Conservation (phyloP, 2,113 vertebrate genomes). For the Pseudopipra pipra region DNA sequence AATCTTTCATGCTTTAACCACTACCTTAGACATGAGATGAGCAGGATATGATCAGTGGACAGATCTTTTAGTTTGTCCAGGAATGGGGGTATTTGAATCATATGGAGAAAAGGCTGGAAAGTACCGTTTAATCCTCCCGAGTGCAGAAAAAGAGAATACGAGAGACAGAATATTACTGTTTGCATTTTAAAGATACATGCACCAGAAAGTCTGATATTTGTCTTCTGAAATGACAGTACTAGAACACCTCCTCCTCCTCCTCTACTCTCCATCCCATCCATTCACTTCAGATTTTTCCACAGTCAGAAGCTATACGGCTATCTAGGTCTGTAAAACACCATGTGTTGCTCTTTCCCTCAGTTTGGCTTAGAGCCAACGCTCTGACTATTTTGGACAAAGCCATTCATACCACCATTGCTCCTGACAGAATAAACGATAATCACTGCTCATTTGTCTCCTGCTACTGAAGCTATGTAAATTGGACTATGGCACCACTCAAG, state of each 20-base stretch:
- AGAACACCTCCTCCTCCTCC: background rate
- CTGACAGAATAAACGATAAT: slow-evolving; percentile 47
- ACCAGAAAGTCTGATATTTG: background rate
- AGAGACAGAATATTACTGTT: background rate
- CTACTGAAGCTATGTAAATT: slow-evolving; percentile 26
- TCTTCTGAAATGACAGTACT: background rate
- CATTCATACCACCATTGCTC: background rate
- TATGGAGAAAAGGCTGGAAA: background rate
- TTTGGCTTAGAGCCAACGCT: slow-evolving; percentile 3
- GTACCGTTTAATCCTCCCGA: background rate
- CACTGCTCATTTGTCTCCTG: slow-evolving; percentile 12
- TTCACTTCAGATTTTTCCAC: background rate
- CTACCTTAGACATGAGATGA: background rate
- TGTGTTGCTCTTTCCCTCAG: background rate
- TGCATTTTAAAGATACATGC: background rate
- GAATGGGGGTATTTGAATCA: background rate
- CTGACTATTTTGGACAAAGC: slow-evolving; percentile 40
- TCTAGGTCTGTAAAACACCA: background rate
- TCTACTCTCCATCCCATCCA: background rate
- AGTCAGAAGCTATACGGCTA: background rate
- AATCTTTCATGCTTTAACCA: background rate
- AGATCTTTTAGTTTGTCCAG: background rate
- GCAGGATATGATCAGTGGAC: background rate
- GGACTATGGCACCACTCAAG: background rate
- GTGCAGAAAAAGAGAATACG: background rate